Conservation (phyloP, 2,888 invertebrate species). For the Leucania comma region DNA sequence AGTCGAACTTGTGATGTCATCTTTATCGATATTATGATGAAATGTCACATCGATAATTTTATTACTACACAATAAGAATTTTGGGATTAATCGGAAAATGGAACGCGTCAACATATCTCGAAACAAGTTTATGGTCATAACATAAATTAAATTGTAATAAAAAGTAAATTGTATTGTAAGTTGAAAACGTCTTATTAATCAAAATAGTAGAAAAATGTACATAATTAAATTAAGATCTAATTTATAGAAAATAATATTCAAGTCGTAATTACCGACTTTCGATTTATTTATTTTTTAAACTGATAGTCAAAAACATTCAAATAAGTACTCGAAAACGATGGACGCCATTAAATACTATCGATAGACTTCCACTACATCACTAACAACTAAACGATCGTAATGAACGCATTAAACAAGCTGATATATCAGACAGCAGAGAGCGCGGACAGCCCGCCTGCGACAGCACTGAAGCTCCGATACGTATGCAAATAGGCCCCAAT, state of each 20-base stretch:
- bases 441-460: slow-evolving; percentile 83
- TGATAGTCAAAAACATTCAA: background rate
- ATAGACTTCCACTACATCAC: slow-evolving; percentile 64
- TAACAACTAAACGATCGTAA: slow-evolving; percentile 82
- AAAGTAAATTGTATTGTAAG: background rate
- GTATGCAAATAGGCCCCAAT: slow-evolving; percentile 89
- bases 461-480: slow-evolving; percentile 81
- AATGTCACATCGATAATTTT: slow-evolving; percentile 46
- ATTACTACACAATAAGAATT: background rate
- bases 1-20: slow-evolving; percentile 73
- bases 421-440: slow-evolving; percentile 84
- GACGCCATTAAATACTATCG: slow-evolving; percentile 29
- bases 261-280: background rate
- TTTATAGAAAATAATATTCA: background rate
- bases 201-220: no score
- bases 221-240: no score
- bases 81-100: background rate
- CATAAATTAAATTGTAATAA: background rate
- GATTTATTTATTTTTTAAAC: background rate
- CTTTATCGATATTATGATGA: slow-evolving; percentile 68
- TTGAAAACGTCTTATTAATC: background rate
- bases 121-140: background rate
- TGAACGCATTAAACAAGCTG: slow-evolving; percentile 88
- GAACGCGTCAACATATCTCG: no score
- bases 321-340: background rate